Base-by-base conservation (phyloP, 2,113 vertebrate species). In the Menidia beryllina region DNA sequence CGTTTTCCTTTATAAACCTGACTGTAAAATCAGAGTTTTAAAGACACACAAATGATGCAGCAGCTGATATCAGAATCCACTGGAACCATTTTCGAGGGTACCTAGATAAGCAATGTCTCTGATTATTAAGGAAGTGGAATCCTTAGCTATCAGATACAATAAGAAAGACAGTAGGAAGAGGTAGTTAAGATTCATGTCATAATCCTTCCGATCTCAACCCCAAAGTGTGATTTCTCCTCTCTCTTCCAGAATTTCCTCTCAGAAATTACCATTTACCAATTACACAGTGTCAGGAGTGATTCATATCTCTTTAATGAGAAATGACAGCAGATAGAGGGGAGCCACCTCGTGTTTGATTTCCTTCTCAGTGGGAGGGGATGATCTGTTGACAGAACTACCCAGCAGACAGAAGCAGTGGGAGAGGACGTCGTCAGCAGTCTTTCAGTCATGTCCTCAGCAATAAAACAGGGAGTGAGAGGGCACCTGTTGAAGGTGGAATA, bases 221-320 rank as follows among this genome's bases (percentile, higher is more conserved):
- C 63, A 80, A 86, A 82, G 63, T 81, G 79, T 58, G 71, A 79
- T 87, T 88, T 86, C 72, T 81, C 54, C 47, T 55, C 50, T 52
- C 83, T 81, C 79, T 82, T 50, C 55, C 63, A 59, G 81, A 88
- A 87, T 89, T 85, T 86, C 82, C 84, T 82, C 84, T 86, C 72
- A 86, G 86, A 90, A 91, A 91, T 89, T 88, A 90, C 85, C 89
- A 85, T 90, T 88, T 88, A 83, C 83, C 89, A 91, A 91, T 91
- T 92, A 92, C 85, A 88, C 75, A 77, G 86, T 85, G 89, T 89
- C 91, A 88, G 84, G 86, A 83, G 23, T 84, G 89, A 91, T 91
- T 86, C 86, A 76, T 90, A 91, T 91, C 88, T 85, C 72, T 78
- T 75, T 87, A 90, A 89, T 91, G 90, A 90, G 88, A 91, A 92